phyloP scores from a whole-genome alignment of 2,888 invertebrate species.

The Thecophora atra region DNA sequence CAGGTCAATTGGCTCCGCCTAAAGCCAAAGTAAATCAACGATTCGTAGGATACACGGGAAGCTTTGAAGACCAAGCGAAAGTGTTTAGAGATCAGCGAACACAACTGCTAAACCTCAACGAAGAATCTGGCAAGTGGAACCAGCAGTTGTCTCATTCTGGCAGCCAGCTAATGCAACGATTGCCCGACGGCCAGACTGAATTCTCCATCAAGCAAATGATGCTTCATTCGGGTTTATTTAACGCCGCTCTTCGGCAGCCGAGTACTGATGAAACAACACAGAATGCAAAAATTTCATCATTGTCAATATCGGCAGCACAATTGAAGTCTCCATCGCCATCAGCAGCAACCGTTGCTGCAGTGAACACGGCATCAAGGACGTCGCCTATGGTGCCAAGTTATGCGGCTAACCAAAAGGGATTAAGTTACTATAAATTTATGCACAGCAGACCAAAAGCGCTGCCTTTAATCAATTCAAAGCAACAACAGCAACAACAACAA shows the following conservation, averaged over 20 bases:
- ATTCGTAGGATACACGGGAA: neutral
- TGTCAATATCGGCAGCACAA: neutral
- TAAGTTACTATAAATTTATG: constrained; percentile 59
- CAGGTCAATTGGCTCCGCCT: neutral
- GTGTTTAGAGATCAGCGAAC: neutral
- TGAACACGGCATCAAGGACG: too few species aligned
- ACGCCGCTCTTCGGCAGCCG: too few species aligned
- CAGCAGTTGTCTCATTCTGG: too few species aligned
- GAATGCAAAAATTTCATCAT: neutral
- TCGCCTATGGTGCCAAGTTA: constrained; percentile 50
- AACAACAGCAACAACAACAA: constrained; percentile 3
- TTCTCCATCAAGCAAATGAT: too few species aligned
- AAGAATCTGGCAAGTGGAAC: too few species aligned
- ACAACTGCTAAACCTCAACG: neutral
- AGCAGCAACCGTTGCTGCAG: too few species aligned
- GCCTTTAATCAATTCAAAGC: neutral
- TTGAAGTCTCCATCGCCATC: neutral
- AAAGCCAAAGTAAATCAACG: neutral
- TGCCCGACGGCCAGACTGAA: too few species aligned
- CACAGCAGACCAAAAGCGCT: constrained; percentile 59
- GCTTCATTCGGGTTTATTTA: too few species aligned
- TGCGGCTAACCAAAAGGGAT: constrained; percentile 61
- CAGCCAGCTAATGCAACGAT: too few species aligned
- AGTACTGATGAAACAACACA: too few species aligned
- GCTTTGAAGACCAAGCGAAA: neutral